These are phyloP conservation scores for Pasiphila rectangulata DNA, from an alignment of 2,888 invertebrate genomes.

Conservation along the genomic window DNA sequence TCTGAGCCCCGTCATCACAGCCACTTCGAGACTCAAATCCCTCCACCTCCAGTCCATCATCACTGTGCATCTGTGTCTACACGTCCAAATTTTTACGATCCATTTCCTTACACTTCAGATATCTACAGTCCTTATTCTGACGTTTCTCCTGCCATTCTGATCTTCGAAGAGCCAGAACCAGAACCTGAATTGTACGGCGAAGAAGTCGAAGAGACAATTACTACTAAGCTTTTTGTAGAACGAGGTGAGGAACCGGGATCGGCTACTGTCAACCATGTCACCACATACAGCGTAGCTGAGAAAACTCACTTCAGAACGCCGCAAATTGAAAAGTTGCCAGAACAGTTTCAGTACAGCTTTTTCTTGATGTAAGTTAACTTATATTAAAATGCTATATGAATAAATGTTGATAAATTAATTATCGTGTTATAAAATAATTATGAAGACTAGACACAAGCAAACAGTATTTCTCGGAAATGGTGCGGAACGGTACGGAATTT, in stretches of 20 bases:
- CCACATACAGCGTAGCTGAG: slow-evolving; percentile 66
- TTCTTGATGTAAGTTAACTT: slow-evolving; percentile 50
- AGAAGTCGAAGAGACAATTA: slow-evolving; percentile 65
- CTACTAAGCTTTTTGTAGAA: slow-evolving; percentile 62
- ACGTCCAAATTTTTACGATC: slow-evolving; percentile 60
- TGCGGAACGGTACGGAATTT: too few relatives aligned
- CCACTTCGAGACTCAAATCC: slow-evolving; percentile 54
- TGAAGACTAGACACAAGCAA: too few relatives aligned
- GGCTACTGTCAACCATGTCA: slow-evolving; percentile 67
- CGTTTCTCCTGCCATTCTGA: slow-evolving; percentile 46
- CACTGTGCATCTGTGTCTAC: slow-evolving; percentile 49
- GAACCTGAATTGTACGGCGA: slow-evolving; percentile 66
- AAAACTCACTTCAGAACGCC: slow-evolving; percentile 67
- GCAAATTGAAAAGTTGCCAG: slow-evolving; percentile 60
- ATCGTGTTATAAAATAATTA: too few relatives aligned
- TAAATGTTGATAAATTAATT: not conserved
- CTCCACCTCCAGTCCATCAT: slow-evolving; percentile 44
- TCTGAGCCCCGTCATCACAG: slow-evolving; percentile 40
- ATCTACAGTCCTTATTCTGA: slow-evolving; percentile 51
- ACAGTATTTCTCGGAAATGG: too few relatives aligned
- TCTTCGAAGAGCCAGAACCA: slow-evolving; percentile 48
- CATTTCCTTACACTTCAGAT: slow-evolving; percentile 51
- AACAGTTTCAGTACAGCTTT: slow-evolving; percentile 72
- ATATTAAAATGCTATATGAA: not conserved
- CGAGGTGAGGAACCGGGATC: slow-evolving; percentile 62